These are phyloP conservation scores for Ianthella basta DNA, from an alignment of 37 sponge, comb jelly and placozoan genomes.

Conservation along the genomic window DNA sequence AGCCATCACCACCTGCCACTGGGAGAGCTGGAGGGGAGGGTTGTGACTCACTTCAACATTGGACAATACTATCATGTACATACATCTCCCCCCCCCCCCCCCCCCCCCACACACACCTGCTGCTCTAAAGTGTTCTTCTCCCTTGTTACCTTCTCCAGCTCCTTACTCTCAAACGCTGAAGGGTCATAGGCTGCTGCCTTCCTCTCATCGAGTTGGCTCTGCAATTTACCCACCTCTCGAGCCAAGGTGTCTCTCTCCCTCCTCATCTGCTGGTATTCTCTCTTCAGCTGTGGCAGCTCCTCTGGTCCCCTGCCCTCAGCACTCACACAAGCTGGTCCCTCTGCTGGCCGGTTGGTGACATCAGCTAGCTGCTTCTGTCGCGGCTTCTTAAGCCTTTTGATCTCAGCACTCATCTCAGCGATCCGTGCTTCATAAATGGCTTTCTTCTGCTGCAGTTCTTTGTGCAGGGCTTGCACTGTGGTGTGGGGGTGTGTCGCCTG, in stretches of 20 bases:
- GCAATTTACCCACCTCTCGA: background rate
- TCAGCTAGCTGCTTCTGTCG: background rate
- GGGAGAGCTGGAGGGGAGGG: constrained; percentile 43
- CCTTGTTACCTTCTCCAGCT: background rate
- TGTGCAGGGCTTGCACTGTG: constrained; percentile 17
- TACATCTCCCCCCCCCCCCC: background rate
- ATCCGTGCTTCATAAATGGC: constrained; percentile 6
- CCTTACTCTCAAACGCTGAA: background rate
- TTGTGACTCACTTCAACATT: no score
- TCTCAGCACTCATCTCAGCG: constrained; percentile 2
- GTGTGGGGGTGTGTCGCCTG: constrained; percentile 22
- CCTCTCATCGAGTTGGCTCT: background rate
- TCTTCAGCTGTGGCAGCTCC: background rate
- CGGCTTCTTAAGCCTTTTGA: background rate
- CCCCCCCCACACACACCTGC: background rate
- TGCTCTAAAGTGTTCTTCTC: constrained; percentile 9
- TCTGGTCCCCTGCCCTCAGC: background rate
- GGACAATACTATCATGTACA: no score
- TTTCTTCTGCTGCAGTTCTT: constrained; percentile 27
- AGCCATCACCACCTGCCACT: constrained; percentile 20
- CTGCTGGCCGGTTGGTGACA: background rate
- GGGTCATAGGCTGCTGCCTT: background rate
- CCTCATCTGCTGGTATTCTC: background rate
- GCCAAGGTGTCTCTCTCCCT: background rate
- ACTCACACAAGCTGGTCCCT: background rate